Conservation (phyloP, 2,113 vertebrate species). For the Takifugu bimaculatus region DNA sequence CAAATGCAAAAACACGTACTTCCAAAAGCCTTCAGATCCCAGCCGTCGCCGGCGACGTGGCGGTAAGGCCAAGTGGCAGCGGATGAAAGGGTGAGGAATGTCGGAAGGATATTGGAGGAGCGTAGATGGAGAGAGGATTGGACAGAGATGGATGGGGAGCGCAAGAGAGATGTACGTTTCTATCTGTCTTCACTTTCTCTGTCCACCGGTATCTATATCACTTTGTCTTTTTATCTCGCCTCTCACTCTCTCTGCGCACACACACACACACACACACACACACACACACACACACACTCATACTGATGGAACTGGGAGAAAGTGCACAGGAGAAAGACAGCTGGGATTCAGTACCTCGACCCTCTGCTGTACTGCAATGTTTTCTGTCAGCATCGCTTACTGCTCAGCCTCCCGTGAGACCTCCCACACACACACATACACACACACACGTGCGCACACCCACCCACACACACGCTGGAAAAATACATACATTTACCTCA, state of each 20-base stretch:
- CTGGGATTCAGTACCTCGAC: constrained; percentile 23
- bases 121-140: constrained; percentile 23
- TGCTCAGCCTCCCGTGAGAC: constrained; percentile 6
- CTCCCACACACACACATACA: neutral
- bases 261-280: neutral
- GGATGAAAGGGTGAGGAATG: constrained; percentile 37
- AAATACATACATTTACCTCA: neutral
- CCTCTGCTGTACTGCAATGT: constrained; percentile 26
- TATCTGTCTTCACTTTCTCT: constrained; percentile 50
- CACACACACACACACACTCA: constrained; percentile 9
- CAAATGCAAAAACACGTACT: constrained; percentile 15
- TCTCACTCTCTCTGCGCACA: constrained; percentile 1
- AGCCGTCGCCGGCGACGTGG: constrained; percentile 13
- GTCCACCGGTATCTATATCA: constrained; percentile 52
- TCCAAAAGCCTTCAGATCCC: constrained; percentile 6
- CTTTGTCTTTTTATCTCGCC: constrained; percentile 41
- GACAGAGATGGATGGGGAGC: constrained; percentile 59
- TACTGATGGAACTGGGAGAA: constrained; percentile 32
- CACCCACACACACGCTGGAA: neutral
- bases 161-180: constrained; percentile 40
- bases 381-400: constrained; percentile 46
- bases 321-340: constrained; percentile 21
- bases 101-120: constrained; percentile 31
- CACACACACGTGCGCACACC: neutral
- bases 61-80: constrained; percentile 25